Evolutionary conservation across 2,888 invertebrate species (phyloP), one percentile per base, ranked within the genome.

Genomic region (Acanthosoma haemorrhoidale): DNA sequence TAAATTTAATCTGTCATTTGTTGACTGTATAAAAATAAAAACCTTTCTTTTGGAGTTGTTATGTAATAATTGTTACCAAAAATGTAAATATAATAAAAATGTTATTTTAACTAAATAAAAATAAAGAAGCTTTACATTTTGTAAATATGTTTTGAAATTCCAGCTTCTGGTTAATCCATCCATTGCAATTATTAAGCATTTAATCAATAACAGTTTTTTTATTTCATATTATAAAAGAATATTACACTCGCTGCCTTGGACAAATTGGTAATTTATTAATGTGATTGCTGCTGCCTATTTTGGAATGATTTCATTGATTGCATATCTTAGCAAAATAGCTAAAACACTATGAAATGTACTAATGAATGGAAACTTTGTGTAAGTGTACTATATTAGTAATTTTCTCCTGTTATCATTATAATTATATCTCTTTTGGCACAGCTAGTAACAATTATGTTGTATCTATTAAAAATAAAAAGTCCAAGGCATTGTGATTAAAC

Each of bases 1-100:
- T n/a, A n/a, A n/a, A n/a, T n/a, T n/a, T n/a, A n/a, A n/a, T n/a
- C n/a, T n/a, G n/a, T n/a, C n/a, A n/a, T 25, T 25, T 25, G 25
- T 25, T 51, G 51, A 51, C 29, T 51, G 29, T 51, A n/a, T 6
- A n/a, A 13, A 51, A 51, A 38, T n/a, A 38, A 41, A 64, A 64
- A 41, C 63, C 41, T 41, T n/a, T n/a, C 41, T 64, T 39, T 29
- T 16, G 39, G 31, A 41, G 29, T 31, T 64, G 64, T 64, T 64
- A 41, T 41, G 31, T 64, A 36, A 21, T 15, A 57, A 64, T 64
- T 64, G 64, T 64, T 64, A 64, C 64, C 64, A 64, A 64, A 64
- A 39, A 31, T 64, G 64, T 64, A 41, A 25, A 64, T 64, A 51
- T 51, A 41, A 41, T 64, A 64, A 64, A 36, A 41, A 36, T 61